Evolutionary conservation across 2,797 vertebrate species (phyloP), one percentile per base, ranked within the genome.

Genomic region (Ctenopoma multispine): DNA sequence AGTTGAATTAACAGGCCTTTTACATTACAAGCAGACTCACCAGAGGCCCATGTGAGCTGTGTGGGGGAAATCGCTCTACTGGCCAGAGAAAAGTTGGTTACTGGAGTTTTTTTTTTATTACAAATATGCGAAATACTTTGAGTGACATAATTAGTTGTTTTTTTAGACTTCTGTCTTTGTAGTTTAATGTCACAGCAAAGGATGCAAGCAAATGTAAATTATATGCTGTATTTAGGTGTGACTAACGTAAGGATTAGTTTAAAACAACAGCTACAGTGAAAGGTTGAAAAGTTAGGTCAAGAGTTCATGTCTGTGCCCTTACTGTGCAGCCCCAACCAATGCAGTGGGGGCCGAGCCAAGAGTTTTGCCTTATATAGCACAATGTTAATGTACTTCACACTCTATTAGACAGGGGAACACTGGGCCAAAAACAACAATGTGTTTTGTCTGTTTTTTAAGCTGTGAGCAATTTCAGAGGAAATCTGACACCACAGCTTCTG

Each of bases 1-100:
- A 91, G 91, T 93, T 90, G 91, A 90, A 93, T 93, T 93, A 93
- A 92, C 90, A 90, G 88, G 89, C 84, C 89, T 91, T 90, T 91
- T 91, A 91, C 87, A 87, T 83, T 87, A 90, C 84, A 82, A 90
- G 90, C 90, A 86, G 86, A 89, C 86, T 90, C 89, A 79, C 83
- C 51, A 38, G 87, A 88, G 89, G 80, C 73, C 77, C 75, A 80
- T 89, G 72, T 8, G 50, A 60, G 81, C 80, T 62, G 77, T 46
- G 59, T 82, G 78, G 82, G 80, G 84, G 81, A 82, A 81, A 86
- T 86, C 75, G 72, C 84, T 81, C 70, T 10, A 40, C 80, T 31
- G 75, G 63, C 65, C 82, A 46, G 85, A 84, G 80, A 69, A 84
- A 92, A 87, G 83, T 91, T 91, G 81, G 77, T 87, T 86, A 81